Conservation (phyloP, 2,888 invertebrate genomes). For the Rhynchonema sp. region DNA sequence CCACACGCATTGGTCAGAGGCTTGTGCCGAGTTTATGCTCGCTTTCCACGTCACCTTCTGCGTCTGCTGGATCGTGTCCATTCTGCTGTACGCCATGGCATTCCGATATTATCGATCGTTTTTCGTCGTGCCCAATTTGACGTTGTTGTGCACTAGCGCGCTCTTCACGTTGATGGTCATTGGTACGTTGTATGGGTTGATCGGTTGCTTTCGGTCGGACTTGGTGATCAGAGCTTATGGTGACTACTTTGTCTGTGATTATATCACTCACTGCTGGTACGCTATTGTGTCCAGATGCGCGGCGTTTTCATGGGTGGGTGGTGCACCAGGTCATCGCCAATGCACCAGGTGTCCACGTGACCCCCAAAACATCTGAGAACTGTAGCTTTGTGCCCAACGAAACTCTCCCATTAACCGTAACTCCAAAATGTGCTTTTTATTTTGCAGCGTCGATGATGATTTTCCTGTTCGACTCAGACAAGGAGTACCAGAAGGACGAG, state of each 20-base stretch:
- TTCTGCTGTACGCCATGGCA: neutral
- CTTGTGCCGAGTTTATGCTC: neutral
- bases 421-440: neutral
- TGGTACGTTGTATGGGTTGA: neutral
- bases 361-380: too few species aligned
- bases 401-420: too few species aligned
- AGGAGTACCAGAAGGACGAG: neutral
- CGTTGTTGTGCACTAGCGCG: neutral
- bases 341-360: too few species aligned
- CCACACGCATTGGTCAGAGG: conserved; percentile 1
- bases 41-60: neutral
- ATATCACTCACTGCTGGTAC: too few species aligned
- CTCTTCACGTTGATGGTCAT: neutral
- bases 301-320: too few species aligned
- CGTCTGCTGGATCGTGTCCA: neutral
- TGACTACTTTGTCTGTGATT: too few species aligned
- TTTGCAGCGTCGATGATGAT: neutral
- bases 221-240: too few species aligned
- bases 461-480: neutral
- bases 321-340: too few species aligned
- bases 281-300: too few species aligned
- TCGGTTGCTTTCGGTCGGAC: too few species aligned
- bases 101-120: neutral
- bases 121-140: neutral
- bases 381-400: too few species aligned